Conservation (phyloP, 2,888 invertebrate genomes). For the Rhamphomyia laevipes region DNA sequence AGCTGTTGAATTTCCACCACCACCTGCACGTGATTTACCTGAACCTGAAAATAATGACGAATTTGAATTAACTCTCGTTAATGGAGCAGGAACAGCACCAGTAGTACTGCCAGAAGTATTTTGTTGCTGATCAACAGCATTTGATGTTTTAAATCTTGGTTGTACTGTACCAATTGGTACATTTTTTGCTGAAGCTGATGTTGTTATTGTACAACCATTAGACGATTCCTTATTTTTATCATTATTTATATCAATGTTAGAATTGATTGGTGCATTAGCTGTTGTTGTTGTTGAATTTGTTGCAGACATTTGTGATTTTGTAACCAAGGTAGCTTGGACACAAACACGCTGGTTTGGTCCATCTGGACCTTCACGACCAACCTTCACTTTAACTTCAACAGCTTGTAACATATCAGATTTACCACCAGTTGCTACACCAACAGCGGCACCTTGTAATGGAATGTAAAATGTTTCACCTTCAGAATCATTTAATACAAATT, state of each 20-base stretch:
- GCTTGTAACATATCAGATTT: conserved; percentile 43
- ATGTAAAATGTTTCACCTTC: conserved; percentile 52
- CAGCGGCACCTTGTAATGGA: conserved; percentile 43
- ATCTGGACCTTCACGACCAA: conserved; percentile 50
- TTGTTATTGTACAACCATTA: not conserved
- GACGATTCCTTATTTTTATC: conserved; percentile 17
- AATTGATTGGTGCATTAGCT: conserved; percentile 4
- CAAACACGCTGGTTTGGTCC: conserved; percentile 50
- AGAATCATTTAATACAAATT: conserved; percentile 37
- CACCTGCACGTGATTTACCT: conserved; percentile 27
- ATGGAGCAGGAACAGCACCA: conserved; percentile 8
- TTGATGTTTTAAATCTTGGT: conserved; percentile 35
- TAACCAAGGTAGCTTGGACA: conserved; percentile 51
- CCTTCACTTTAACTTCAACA: conserved; percentile 51
- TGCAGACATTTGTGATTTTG: conserved; percentile 43
- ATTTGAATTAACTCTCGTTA: conserved; percentile 33
- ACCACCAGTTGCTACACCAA: conserved; percentile 26
- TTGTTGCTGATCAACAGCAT: conserved; percentile 8
- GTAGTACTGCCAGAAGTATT: too few species aligned
- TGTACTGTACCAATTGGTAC: conserved; percentile 38
- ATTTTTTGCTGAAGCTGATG: conserved; percentile 4
- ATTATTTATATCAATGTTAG: conserved; percentile 12
- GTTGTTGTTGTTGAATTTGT: conserved; percentile 18
- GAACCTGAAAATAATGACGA: conserved; percentile 35
- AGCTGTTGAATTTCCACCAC: conserved; percentile 11